Conservation (phyloP, 2,113 vertebrate genomes). For the Sapayoa aenigma region DNA sequence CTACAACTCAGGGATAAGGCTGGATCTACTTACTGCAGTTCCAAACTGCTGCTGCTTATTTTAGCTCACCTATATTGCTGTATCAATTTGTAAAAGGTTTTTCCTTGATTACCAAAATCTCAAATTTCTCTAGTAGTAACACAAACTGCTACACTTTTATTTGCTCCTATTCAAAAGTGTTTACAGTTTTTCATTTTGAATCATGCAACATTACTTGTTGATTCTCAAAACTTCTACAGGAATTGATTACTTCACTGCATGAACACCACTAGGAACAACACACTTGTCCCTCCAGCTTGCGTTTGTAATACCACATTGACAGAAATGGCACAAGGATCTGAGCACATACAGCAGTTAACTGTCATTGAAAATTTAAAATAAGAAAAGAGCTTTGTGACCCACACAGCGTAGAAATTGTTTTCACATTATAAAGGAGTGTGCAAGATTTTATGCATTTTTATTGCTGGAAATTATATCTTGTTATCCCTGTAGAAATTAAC, state of each 20-base stretch:
- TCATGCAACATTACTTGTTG: background rate
- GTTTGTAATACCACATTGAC: background rate
- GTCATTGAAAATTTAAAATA: background rate
- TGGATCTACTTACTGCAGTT: background rate
- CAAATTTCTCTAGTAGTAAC: background rate
- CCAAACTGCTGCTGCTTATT: background rate
- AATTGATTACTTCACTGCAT: background rate
- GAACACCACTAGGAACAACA: background rate
- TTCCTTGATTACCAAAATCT: background rate
- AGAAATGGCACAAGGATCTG: background rate
- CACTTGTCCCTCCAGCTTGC: background rate
- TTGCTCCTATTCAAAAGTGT: background rate
- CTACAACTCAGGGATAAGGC: background rate
- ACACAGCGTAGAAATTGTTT: background rate
- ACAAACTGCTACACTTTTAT: background rate
- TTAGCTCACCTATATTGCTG: background rate
- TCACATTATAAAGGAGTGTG: background rate
- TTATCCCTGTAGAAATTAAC: background rate
- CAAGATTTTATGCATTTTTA: background rate
- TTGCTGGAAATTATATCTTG: background rate
- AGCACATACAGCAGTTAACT: background rate
- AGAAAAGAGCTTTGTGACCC: background rate
- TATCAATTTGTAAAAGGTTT: background rate
- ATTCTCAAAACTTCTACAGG: background rate
- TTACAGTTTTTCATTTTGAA: background rate